phyloP scores from a whole-genome alignment of 2,113 vertebrate genomes.

The Todiramphus chloris region DNA sequence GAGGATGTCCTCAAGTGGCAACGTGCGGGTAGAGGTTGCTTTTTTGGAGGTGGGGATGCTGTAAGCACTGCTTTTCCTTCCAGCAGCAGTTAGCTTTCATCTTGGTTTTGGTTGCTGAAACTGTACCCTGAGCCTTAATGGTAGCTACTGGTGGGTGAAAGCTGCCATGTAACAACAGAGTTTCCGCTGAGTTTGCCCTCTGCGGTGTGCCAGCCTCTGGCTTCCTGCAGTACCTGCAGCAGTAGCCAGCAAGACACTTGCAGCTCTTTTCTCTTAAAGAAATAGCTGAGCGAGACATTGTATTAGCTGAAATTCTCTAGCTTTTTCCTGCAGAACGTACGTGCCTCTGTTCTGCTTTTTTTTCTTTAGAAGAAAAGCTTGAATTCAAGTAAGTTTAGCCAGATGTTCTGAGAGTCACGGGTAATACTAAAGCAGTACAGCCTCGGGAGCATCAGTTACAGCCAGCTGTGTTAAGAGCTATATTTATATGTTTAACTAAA shows the following conservation, averaged over 20 bases:
- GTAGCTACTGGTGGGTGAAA: not conserved
- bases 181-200: slow-evolving; percentile 29
- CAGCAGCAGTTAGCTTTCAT: not conserved
- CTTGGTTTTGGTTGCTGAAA: slow-evolving; percentile 7
- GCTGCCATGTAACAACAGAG: not conserved
- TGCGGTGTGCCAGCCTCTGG: slow-evolving; percentile 12
- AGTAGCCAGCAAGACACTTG: not conserved
- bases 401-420: not conserved
- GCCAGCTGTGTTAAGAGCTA: not conserved
- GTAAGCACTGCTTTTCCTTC: not conserved
- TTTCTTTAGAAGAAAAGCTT: not conserved
- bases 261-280: not conserved
- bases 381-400: not conserved
- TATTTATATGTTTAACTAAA: slow-evolving; percentile 39
- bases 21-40: not conserved
- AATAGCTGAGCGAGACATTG: not conserved
- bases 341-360: not conserved
- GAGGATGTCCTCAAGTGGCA: fast-evolving
- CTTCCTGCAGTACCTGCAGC: slow-evolving; percentile 35
- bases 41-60: not conserved
- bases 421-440: not conserved
- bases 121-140: not conserved
- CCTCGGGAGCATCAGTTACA: not conserved
- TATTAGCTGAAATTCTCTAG: not conserved
- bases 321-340: not conserved